phyloP scores from a whole-genome alignment of 2,797 vertebrate species.

The Phalanger gymnotis region DNA sequence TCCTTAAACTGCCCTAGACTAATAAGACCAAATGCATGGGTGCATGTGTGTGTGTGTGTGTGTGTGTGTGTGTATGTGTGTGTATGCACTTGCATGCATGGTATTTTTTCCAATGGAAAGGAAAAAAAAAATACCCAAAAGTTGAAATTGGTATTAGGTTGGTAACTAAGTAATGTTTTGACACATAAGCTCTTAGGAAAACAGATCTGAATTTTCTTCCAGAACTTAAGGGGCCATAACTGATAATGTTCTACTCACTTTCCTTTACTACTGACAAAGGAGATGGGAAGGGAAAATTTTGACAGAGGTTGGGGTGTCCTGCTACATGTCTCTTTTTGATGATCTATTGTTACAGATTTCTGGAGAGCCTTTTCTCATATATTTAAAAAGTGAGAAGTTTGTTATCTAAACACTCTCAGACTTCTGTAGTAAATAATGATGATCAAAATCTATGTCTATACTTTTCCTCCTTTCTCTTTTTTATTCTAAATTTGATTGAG shows the following conservation, averaged over 20 bases:
- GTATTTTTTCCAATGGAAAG: conserved; percentile 25
- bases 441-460: neutral
- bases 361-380: neutral
- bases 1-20: neutral
- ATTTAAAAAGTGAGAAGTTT: conserved; percentile 12
- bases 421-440: neutral
- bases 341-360: neutral
- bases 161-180: conserved; percentile 67
- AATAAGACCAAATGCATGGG: conserved; percentile 28
- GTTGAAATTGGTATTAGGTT: conserved; percentile 59
- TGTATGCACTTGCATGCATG: neutral
- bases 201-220: conserved; percentile 53
- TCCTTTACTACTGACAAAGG: conserved; percentile 60
- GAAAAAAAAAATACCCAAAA: conserved; percentile 51
- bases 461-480: neutral
- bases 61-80: no score
- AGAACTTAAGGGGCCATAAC: conserved; percentile 60
- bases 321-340: conserved; percentile 32
- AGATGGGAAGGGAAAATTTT: neutral
- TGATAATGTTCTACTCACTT: conserved; percentile 54
- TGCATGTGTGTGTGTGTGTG: no score
- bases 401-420: neutral
- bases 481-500: neutral
- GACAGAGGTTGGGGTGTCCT: conserved; percentile 26
- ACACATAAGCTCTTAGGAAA: conserved; percentile 52